phyloP scores from a whole-genome alignment of 2,888 invertebrate species.

The Hypomecis punctinalis region DNA sequence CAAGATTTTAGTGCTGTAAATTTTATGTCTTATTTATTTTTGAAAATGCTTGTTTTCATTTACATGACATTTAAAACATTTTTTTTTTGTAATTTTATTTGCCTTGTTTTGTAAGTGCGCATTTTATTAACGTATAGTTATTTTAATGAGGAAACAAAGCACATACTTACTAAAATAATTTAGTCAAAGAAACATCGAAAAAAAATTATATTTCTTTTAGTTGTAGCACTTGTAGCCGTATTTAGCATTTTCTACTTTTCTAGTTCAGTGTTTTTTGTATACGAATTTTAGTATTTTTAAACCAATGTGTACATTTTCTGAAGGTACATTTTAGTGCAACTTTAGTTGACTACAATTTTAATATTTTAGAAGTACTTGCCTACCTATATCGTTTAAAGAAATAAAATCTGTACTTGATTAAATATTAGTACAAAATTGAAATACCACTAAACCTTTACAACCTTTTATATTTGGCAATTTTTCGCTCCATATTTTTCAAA shows the following conservation, averaged over 20 bases:
- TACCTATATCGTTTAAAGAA: too few relatives aligned
- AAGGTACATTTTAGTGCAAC: background rate
- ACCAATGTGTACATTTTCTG: slow-evolving; percentile 13
- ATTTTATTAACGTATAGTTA: background rate
- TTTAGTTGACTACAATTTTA: background rate
- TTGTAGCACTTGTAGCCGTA: background rate
- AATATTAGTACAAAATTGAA: too few relatives aligned
- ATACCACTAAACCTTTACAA: too few relatives aligned
- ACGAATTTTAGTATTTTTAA: slow-evolving; percentile 19
- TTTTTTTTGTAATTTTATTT: background rate
- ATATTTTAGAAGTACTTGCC: background rate
- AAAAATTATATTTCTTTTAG: background rate
- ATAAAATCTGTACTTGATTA: too few relatives aligned
- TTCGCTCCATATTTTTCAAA: too few relatives aligned
- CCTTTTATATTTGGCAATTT: too few relatives aligned
- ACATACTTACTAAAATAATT: background rate
- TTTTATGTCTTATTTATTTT: too few relatives aligned
- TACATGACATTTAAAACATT: too few relatives aligned
- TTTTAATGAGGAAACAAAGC: too few relatives aligned
- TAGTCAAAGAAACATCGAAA: background rate
- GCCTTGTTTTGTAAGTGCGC: background rate
- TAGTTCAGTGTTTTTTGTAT: slow-evolving; percentile 8
- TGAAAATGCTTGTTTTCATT: too few relatives aligned
- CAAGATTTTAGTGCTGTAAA: too few relatives aligned
- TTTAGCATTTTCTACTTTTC: background rate